These are phyloP conservation scores for Arizona elegans DNA, from an alignment of 2,113 vertebrate genomes.

Conservation along the genomic window DNA sequence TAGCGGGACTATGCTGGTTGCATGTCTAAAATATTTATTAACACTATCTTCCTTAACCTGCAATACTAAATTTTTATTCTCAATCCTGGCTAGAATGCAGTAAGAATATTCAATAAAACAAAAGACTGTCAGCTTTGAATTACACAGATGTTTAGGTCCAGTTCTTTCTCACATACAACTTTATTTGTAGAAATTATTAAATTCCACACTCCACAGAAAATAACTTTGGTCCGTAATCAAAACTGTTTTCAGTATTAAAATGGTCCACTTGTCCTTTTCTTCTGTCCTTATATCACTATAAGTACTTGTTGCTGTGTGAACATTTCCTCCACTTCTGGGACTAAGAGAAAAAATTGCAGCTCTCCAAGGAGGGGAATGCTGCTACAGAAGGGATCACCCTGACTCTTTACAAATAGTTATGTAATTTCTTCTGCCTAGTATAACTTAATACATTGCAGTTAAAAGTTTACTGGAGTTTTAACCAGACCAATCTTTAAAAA, in stretches of 20 bases:
- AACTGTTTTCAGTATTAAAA: not conserved
- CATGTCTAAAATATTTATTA: not conserved
- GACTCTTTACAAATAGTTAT: not conserved
- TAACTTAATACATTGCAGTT: not conserved
- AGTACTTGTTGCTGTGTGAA: conserved; percentile 46
- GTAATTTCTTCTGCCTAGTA: conserved; percentile 40
- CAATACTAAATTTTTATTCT: conserved; percentile 5
- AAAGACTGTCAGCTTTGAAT: not conserved
- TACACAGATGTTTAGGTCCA: not conserved
- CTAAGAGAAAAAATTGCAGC: conserved; percentile 42
- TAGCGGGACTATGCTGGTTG: rapidly evolving
- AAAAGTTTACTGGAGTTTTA: not conserved
- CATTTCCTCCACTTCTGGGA: conserved; percentile 64
- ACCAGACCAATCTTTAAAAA: not conserved
- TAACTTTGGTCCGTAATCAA: not conserved
- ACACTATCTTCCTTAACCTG: conserved; percentile 18
- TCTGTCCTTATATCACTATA: not conserved
- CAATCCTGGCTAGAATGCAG: conserved; percentile 37
- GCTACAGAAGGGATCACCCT: conserved; percentile 57
- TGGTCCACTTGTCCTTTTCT: not conserved
- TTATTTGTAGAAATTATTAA: not conserved
- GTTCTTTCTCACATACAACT: not conserved
- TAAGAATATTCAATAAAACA: conserved; percentile 16
- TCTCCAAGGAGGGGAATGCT: conserved; percentile 62
- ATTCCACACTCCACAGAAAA: not conserved